phyloP scores from a whole-genome alignment of 2,797 vertebrate genomes.

The Helicolenus hilgendorfi region DNA sequence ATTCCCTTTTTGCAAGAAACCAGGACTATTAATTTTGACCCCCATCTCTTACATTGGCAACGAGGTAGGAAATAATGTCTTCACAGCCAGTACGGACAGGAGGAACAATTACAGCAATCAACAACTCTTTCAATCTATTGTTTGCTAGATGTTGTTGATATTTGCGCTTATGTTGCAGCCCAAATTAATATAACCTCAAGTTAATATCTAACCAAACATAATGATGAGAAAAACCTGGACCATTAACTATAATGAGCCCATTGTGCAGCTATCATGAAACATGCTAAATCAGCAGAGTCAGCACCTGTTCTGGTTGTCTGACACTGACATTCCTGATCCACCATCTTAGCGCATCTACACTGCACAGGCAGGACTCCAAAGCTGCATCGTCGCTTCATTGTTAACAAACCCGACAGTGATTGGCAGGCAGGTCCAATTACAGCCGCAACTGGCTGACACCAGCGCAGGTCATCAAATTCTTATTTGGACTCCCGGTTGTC shows the following conservation, averaged over 20 bases:
- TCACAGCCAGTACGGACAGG: background rate
- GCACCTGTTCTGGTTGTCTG: slow-evolving; percentile 13
- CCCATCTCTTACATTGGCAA: background rate
- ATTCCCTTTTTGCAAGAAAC: background rate
- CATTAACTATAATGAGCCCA: slow-evolving; percentile 10
- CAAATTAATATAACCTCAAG: background rate
- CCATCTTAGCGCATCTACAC: background rate
- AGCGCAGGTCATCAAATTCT: slow-evolving; percentile 56
- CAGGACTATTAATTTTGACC: background rate
- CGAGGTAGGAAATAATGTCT: background rate
- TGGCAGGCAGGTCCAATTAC: slow-evolving; percentile 78
- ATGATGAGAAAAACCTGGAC: background rate
- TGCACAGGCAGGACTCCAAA: slow-evolving; percentile 37
- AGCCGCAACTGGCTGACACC: slow-evolving; percentile 57
- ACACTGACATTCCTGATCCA: slow-evolving; percentile 22
- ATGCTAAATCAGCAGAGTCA: slow-evolving; percentile 38
- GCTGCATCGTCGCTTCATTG: slow-evolving; percentile 31
- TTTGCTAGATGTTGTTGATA: background rate
- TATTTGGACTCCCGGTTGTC: slow-evolving; percentile 65
- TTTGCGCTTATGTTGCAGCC: background rate
- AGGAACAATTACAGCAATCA: background rate
- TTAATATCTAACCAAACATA: background rate
- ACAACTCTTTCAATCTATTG: background rate
- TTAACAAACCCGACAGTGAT: slow-evolving; percentile 68
- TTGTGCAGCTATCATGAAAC: slow-evolving; percentile 10